phyloP scores from a whole-genome alignment of 1,140 invertebrate species.

The Myzus persicae region DNA sequence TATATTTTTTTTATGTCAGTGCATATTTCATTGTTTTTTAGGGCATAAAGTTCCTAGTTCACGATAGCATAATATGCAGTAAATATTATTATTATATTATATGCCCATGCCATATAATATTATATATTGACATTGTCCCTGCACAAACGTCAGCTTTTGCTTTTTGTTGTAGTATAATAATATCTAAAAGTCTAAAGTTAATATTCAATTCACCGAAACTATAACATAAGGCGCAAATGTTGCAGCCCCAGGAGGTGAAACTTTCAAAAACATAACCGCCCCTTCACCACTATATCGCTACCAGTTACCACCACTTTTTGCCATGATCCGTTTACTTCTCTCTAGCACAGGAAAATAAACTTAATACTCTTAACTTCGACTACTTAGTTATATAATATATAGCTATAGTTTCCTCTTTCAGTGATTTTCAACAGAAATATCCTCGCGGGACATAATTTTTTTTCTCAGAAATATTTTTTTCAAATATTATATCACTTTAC shows the following conservation, averaged over 20 bases:
- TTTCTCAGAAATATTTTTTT: neutral
- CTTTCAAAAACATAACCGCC: neutral
- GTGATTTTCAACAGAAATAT: neutral
- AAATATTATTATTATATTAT: no score
- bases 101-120: neutral
- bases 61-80: neutral
- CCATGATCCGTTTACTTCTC: neutral
- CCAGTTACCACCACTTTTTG: neutral
- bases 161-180: neutral
- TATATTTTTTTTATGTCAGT: neutral
- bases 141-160: neutral
- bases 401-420: neutral
- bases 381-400: neutral
- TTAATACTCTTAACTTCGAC: neutral
- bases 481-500: neutral
- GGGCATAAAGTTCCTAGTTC: neutral
- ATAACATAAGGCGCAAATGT: neutral
- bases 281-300: neutral
- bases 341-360: neutral
- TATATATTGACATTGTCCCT: neutral
- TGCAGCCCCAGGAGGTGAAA: neutral
- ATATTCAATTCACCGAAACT: neutral
- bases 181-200: constrained; percentile 20
- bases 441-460: neutral
- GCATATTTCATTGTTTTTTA: neutral